Conservation (phyloP, 2,888 invertebrate genomes). For the Caenorhabditis macrosperma region DNA sequence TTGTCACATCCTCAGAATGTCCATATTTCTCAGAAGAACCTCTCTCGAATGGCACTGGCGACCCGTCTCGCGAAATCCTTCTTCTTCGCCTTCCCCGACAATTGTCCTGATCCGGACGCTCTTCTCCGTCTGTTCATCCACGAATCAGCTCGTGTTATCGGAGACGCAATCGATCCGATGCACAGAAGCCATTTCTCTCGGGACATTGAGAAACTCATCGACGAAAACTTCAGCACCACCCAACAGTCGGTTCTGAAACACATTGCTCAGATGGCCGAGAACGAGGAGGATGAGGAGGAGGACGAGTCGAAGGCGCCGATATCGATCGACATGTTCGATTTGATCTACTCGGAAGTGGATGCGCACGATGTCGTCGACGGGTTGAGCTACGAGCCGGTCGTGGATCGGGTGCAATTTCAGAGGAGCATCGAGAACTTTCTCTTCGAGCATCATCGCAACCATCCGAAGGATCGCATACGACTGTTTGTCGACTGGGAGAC, state of each 20-base stretch:
- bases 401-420: slow-evolving; percentile 66
- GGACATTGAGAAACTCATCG: slow-evolving; percentile 41
- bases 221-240: slow-evolving; percentile 44
- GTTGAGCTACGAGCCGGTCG: slow-evolving; percentile 66
- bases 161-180: slow-evolving; percentile 59
- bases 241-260: slow-evolving; percentile 34
- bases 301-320: slow-evolving; percentile 1
- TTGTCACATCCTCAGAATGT: not conserved
- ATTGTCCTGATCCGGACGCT: slow-evolving; percentile 73
- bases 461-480: slow-evolving; percentile 66
- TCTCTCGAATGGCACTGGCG: slow-evolving; percentile 56
- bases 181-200: slow-evolving; percentile 24
- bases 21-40: slow-evolving; percentile 36
- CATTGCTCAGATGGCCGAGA: slow-evolving; percentile 30
- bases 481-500: slow-evolving; percentile 68
- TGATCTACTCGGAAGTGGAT: slow-evolving; percentile 74
- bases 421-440: slow-evolving; percentile 72
- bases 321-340: slow-evolving; percentile 51
- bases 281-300: slow-evolving; percentile 45
- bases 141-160: slow-evolving; percentile 69
- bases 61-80: slow-evolving; percentile 66
- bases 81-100: slow-evolving; percentile 73
- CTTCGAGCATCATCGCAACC: slow-evolving; percentile 72
- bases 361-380: slow-evolving; percentile 74
- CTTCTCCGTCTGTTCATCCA: slow-evolving; percentile 74